A percentile compares a stretch with the other conserved stretches of the same genome.
Conservation (phyloP, 2,888 invertebrate species). For the Coenonympha glycerion region DNA sequence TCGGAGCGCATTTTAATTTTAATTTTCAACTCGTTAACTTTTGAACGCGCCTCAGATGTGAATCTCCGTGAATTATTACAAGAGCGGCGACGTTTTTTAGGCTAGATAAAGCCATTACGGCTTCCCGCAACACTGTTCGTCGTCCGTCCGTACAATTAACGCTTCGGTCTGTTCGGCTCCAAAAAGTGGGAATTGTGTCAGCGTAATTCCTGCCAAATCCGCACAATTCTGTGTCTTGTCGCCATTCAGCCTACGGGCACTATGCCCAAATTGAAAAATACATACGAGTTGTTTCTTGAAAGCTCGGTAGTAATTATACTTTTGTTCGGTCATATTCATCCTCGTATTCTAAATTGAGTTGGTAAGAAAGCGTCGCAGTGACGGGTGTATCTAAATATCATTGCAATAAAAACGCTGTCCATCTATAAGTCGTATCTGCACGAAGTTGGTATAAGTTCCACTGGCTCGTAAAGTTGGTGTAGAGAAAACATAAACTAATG, state of each 20-base stretch:
- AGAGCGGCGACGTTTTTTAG: conserved; percentile 36
- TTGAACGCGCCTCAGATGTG: conserved; percentile 25
- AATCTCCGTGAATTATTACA: conserved; percentile 33
- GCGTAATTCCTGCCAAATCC: conserved; percentile 44
- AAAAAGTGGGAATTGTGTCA: conserved; percentile 41
- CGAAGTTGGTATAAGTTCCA: conserved; percentile 55
- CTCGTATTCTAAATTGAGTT: conserved; percentile 6
- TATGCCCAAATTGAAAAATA: conserved; percentile 35
- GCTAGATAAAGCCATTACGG: conserved; percentile 39
- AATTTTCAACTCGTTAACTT: conserved; percentile 27
- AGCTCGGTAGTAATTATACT: conserved; percentile 3
- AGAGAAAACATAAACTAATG: conserved; percentile 44
- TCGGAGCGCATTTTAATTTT: conserved; percentile 25
- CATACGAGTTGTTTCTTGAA: conserved; percentile 1
- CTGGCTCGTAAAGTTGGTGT: conserved; percentile 53
- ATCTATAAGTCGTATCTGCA: conserved; percentile 31
- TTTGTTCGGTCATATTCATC: conserved; percentile 15
- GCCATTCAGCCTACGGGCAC: conserved; percentile 37
- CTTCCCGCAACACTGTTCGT: conserved; percentile 31
- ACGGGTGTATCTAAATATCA: conserved; percentile 11
- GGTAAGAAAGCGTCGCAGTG: conserved; percentile 7
- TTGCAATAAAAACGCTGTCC: conserved; percentile 35
- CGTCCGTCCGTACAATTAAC: conserved; percentile 44
- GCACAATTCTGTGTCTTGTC: conserved; percentile 29
- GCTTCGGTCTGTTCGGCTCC: conserved; percentile 34